Evolutionary conservation across 2,888 invertebrate genomes (phyloP), one percentile per base, ranked within the genome.

Genomic region (Epirrhoe alternata): DNA sequence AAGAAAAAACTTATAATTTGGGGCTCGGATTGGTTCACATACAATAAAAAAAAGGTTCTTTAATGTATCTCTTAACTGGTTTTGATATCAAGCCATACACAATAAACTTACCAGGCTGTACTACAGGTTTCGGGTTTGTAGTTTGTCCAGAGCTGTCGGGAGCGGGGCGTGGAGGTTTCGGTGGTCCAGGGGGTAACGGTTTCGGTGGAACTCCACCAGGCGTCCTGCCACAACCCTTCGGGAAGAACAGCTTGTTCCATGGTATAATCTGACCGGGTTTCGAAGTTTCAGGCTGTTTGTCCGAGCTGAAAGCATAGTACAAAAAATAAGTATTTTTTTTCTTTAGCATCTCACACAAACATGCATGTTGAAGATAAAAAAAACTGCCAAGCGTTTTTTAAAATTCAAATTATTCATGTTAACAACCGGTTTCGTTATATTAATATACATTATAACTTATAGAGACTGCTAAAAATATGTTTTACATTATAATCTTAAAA

Each of bases 211-310:
- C 73, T 2, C 93, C 94, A 1, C 92, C 92, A 0, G 92, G 92
- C 1, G 92, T 94, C 60, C 94, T 94, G 38, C 95, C 95, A 81
- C 97, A 97, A 56, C 96, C 95, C 75, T 95, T 94, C 6, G 97
- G 97, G 86, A 97, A 96, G 81, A 95, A 95, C 14, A 96, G 86
- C 72, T 96, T 94, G 53, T 94, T 86, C 96, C 96, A 97, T 35
- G 95, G 94, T 6, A 96, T 93, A 17, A 94, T 81, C 50, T 94
- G 90, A 55, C 96, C 96, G 49, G 83, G 85, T 49, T 81, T 80
- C 52, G 76, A 77, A 53, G 82, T 79, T 17, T 70, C 74, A n/a
- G 84, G 80, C 71, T 82, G 77, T 65, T 79, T 81, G 42, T 76
- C 76, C 14, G 81, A 73, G 51, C 87, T 87, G 77, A 35, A 60